Evolutionary conservation across 2,888 invertebrate genomes (phyloP), one percentile per base, ranked within the genome.

Genomic region (Nasonia oneida): DNA sequence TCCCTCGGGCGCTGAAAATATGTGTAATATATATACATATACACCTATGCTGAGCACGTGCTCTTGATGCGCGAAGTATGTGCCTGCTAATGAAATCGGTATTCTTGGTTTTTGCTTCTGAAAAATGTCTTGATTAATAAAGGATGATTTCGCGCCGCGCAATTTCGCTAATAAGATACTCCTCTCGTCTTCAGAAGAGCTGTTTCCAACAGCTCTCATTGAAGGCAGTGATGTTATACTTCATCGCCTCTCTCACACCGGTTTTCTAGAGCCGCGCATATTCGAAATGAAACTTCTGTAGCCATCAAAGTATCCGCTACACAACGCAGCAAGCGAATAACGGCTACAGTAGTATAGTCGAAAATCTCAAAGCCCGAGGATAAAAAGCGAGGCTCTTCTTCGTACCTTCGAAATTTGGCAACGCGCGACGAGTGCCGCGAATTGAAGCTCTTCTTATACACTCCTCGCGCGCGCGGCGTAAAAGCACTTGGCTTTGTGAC

Each of bases 1-100:
- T 89, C 89, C 57, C 15, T 18, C 3, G 37, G 29, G 89, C 89
- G 88, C 47, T 73, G 67, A 14, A 67, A 67, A 67, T 33, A 33
- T 14, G 67, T 67, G 14, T 33, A 23, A 15, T 8, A 2, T 29
- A 29, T 33, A n/a, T 5, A 18, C 0, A 10, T 64, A 64, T 14
- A n/a, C 3, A 37, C 37, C 37, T 37, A 67, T 67, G 57, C 57
- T 4, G 6, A 61, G 57, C 57, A 61, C 23, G 67, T 67, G 67
- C 33, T 67, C 67, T 15, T 64, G 50, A 79, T 42, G 78, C 67
- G 67, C 14, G 4, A 78, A 42, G 47, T 70, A 70, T 70, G 70
- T 12, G 5, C 10, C 47, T 67, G 12, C 18, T 67, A 33, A 14
- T 15, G 2, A n/a, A 61, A 61, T 2, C n/a, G n/a, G 57, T 8